A percentile compares a stretch with the other conserved stretches of the same genome.
Conservation (phyloP, 2,113 vertebrate genomes). For the Misgurnus anguillicaudatus region DNA sequence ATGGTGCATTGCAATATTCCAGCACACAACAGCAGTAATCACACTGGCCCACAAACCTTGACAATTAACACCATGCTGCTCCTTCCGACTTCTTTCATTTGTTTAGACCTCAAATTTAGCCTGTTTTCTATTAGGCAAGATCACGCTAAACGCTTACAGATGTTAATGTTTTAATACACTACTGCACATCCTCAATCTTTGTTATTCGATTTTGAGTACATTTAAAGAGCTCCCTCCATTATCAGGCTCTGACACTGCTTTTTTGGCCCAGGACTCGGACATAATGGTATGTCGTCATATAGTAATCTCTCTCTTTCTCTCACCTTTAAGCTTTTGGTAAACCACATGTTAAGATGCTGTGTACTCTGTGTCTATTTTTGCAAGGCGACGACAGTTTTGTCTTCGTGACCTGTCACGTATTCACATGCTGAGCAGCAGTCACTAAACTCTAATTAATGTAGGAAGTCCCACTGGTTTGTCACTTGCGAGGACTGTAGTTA, state of each 20-base stretch:
- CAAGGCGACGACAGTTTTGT: background rate
- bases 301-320: background rate
- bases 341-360: background rate
- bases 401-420: slow-evolving; percentile 10
- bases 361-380: slow-evolving; percentile 20
- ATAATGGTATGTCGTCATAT: slow-evolving; percentile 36
- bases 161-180: slow-evolving; percentile 24
- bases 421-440: background rate
- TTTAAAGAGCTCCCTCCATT: slow-evolving; percentile 23
- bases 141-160: slow-evolving; percentile 3
- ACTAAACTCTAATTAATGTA: slow-evolving; percentile 18
- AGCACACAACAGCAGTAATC: slow-evolving; percentile 15
- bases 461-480: slow-evolving; percentile 10
- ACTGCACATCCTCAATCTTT: background rate
- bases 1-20: slow-evolving; percentile 11
- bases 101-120: background rate
- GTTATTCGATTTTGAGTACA: slow-evolving; percentile 44
- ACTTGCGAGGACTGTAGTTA: background rate
- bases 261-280: slow-evolving; percentile 3
- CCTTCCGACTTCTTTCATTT: background rate
- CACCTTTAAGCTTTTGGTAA: slow-evolving; percentile 4
- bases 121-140: background rate
- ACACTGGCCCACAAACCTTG: background rate
- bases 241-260: slow-evolving; percentile 30
- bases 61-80: background rate